phyloP scores from a whole-genome alignment of 92 coral and sea anemone species.

The Actinernus sp. region DNA sequence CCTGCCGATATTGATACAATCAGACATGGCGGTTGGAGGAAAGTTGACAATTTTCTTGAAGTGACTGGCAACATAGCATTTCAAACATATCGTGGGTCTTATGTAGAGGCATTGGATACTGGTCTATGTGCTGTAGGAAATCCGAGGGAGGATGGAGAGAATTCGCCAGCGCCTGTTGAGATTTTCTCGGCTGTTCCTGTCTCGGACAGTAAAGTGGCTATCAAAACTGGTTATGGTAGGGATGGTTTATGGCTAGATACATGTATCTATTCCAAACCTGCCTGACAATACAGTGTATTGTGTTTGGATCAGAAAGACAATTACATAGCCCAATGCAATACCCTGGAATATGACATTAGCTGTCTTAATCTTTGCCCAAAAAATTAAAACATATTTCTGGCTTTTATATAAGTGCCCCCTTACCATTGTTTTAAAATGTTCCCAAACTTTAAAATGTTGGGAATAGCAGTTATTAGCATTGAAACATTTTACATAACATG shows the following conservation, averaged over 20 bases:
- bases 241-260: not conserved
- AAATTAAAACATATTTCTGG: too few species aligned
- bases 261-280: too few species aligned
- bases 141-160: slow-evolving; percentile 82
- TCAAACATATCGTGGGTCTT: slow-evolving; percentile 75
- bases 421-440: too few species aligned
- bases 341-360: too few species aligned
- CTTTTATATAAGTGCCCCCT: too few species aligned
- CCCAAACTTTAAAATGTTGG: too few species aligned
- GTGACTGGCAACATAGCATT: slow-evolving; percentile 78
- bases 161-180: slow-evolving; percentile 98
- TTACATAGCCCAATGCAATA: too few species aligned
- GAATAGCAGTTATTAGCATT: too few species aligned
- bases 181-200: slow-evolving; percentile 89
- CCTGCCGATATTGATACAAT: slow-evolving; percentile 75
- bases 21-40: slow-evolving; percentile 98
- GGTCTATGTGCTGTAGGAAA: slow-evolving; percentile 81
- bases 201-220: slow-evolving; percentile 82
- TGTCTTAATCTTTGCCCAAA: too few species aligned
- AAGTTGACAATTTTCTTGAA: slow-evolving; percentile 60
- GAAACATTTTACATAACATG: too few species aligned
- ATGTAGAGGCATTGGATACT: slow-evolving; percentile 82
- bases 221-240: slow-evolving; percentile 97
- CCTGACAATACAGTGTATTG: not conserved
- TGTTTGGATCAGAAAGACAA: not conserved